Evolutionary conservation across 2,888 invertebrate genomes (phyloP), one percentile per base, ranked within the genome.

Genomic region (Lochmaea capreae): DNA sequence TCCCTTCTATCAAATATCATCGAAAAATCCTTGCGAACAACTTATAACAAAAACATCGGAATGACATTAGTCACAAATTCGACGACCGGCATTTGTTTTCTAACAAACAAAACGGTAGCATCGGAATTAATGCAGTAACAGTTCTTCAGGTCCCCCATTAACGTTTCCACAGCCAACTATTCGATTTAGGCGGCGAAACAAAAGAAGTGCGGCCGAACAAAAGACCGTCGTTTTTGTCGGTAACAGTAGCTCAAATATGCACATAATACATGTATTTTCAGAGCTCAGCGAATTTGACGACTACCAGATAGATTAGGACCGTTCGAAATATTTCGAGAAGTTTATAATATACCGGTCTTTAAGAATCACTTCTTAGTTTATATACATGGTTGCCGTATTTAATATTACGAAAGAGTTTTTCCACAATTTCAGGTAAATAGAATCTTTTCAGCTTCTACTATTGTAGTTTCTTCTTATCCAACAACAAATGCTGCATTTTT

Each of bases 121-220:
- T 78, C 18, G 76, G 76, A 80, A 81, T 80, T 80, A 81, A 80
- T 81, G 78, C 80, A 79, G 77, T 75, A 74, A 72, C 71, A 72
- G 76, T 74, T 76, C 76, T 73, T 73, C 75, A 62, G 65, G 63
- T 68, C 65, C 68, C 81, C 84, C 84, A 84, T 84, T 84, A 83
- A 82, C 83, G 82, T 83, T 82, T 82, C 81, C 80, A 79, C 78
- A 81, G 83, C 81, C 82, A 83, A 83, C 83, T 82, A 84, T 84
- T 82, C 80, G 85, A 84, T 84, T 84, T 85, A 85, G 83, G 84
- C 84, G 84, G 84, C 84, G 81, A 80, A 80, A 85, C 85, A 84
- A 85, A 85, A 84, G 85, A 82, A 82, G 80, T 78, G 84, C 84
- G 84, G 84, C 79, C 79, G 78, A 77, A 84, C 83, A 83, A 84